Evolutionary conservation across 2,113 vertebrate species (phyloP), one percentile per base, ranked within the genome.

Genomic region (Malurus cyaneus): DNA sequence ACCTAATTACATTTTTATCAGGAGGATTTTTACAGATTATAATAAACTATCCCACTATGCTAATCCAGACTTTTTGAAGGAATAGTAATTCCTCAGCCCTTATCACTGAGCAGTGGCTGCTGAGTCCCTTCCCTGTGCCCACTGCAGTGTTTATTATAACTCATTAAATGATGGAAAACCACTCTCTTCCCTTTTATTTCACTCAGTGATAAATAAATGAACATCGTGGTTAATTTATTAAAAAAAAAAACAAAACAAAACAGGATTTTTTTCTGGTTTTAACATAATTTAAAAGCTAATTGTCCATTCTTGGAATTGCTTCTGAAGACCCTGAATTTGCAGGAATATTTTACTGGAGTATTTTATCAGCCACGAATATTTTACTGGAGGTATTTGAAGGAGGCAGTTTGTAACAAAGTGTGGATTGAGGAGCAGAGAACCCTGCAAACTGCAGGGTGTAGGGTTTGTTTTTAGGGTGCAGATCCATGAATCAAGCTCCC

Each of bases 21-120:
- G 77, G 66, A 91, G 65, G 66, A 59, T 76, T 89, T 96, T 87
- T 88, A 65, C 72, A 76, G 88, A 65, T 96, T 74, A 76, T 82
- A 76, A 85, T 89, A 91, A 94, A 92, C 49, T 80, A 36, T 61
- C 70, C 70, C 54, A 39, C 77, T 74, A 54, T 81, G 49, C 56
- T 88, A 88, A 90, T 89, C 42, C 78, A 88, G 70, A 60, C 82
- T 90, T 89, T 76, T 29, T 26, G 82, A 61, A 81, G 59, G 72
- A 92, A 72, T 29, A 57, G 72, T 83, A 92, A 60, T 92, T 96
- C 54, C 79, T 93, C 41, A 65, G 81, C 72, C 79, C 73, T 96
- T 92, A 91, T 93, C n/a, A 17, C 56, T 67, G 50, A 74, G 66
- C 29, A 69, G 78, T 86, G 86, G 65, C 82, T 64, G 42, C 64